phyloP scores from a whole-genome alignment of 2,888 invertebrate species.

The Cremastinae sp. region DNA sequence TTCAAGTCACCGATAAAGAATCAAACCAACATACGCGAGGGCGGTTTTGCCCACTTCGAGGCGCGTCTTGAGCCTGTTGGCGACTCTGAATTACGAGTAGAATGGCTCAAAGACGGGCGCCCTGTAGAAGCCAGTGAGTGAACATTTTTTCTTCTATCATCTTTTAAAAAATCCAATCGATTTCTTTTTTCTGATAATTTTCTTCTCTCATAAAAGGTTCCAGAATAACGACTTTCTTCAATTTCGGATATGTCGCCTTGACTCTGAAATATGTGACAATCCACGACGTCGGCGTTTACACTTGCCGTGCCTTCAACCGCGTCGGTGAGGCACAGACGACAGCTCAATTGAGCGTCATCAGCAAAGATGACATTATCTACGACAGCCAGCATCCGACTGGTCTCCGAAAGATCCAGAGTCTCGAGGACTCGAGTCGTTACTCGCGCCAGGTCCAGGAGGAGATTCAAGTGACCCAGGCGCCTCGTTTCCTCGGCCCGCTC shows the following conservation, averaged over 20 bases:
- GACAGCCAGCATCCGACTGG: slow-evolving; percentile 97
- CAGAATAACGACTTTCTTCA: slow-evolving; percentile 95
- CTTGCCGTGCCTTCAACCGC: slow-evolving; percentile 93
- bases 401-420: slow-evolving; percentile 92
- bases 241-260: slow-evolving; percentile 96
- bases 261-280: slow-evolving; percentile 95
- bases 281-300: slow-evolving; percentile 94
- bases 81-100: slow-evolving; percentile 93
- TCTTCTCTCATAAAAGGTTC: slow-evolving; percentile 82
- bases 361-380: slow-evolving; percentile 91
- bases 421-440: slow-evolving; percentile 91
- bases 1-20: slow-evolving; percentile 95
- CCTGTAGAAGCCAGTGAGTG: slow-evolving; percentile 91
- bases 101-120: slow-evolving; percentile 95
- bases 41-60: slow-evolving; percentile 97
- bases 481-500: slow-evolving; percentile 92
- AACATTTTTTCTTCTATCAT: not conserved
- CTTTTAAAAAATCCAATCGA: not conserved
- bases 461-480: slow-evolving; percentile 88
- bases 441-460: slow-evolving; percentile 86
- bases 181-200: not conserved
- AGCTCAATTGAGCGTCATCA: slow-evolving; percentile 91
- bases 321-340: slow-evolving; percentile 92
- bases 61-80: slow-evolving; percentile 96
- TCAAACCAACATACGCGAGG: slow-evolving; percentile 92